phyloP scores from a whole-genome alignment of 2,113 vertebrate species.

The Cervus canadensis region DNA sequence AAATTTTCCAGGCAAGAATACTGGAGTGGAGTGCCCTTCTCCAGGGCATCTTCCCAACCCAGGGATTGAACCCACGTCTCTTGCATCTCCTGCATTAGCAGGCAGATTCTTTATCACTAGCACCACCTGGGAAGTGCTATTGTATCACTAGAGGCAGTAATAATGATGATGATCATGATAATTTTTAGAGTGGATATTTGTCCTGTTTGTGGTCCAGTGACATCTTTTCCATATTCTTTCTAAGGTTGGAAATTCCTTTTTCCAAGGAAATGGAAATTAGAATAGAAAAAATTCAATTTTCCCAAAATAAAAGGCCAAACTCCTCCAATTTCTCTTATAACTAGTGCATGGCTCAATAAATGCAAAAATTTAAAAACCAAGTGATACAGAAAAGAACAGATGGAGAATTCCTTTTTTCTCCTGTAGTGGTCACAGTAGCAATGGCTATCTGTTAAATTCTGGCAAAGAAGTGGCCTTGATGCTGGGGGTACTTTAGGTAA shows the following conservation, averaged over 20 bases:
- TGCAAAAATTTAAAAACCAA: background rate
- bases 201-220: background rate
- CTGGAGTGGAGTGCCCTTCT: background rate
- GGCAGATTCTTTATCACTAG: background rate
- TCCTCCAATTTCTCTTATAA: background rate
- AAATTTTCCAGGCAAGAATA: background rate
- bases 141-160: background rate
- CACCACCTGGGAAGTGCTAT: background rate
- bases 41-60: background rate
- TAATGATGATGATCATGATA: background rate
- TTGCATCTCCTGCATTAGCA: background rate
- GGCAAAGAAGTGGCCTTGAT: background rate
- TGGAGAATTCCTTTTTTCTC: background rate
- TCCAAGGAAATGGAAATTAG: background rate
- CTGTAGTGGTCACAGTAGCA: background rate
- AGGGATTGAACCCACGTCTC: background rate
- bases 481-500: background rate
- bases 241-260: background rate
- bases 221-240: background rate
- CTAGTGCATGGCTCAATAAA: background rate
- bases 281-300: background rate
- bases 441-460: background rate
- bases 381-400: background rate
- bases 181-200: background rate
- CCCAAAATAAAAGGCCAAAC: background rate